These are phyloP conservation scores for Pandemis corylana DNA, from an alignment of 2,888 invertebrate species.

Conservation along the genomic window DNA sequence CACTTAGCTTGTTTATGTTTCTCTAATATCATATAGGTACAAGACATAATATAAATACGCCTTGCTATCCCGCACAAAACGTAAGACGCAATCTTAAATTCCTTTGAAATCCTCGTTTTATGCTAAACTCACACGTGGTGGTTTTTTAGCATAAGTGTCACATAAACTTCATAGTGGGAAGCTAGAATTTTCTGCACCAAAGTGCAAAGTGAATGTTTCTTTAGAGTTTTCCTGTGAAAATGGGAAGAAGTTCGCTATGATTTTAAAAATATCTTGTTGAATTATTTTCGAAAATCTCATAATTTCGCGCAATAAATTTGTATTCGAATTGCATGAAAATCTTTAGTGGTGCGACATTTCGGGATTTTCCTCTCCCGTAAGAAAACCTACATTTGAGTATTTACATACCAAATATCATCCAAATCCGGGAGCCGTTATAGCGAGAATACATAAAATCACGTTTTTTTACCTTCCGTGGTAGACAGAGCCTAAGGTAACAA, in stretches of 20 bases:
- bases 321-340: too few species aligned
- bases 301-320: too few species aligned
- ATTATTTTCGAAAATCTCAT: not conserved
- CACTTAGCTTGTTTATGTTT: not conserved
- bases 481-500: too few species aligned
- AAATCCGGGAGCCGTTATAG: too few species aligned
- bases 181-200: conserved; percentile 28
- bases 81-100: conserved; percentile 30
- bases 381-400: too few species aligned
- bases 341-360: too few species aligned
- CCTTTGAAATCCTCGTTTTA: conserved; percentile 29
- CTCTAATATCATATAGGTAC: not conserved
- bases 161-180: conserved; percentile 35
- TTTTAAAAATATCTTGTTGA: not conserved
- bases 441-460: too few species aligned
- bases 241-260: conserved; percentile 2
- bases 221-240: conserved; percentile 5
- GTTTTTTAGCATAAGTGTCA: conserved; percentile 39
- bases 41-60: conserved; percentile 20
- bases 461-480: too few species aligned
- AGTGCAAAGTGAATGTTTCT: conserved; percentile 38
- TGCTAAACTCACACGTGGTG: conserved; percentile 38
- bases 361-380: too few species aligned
- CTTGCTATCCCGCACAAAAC: conserved; percentile 4
- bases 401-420: too few species aligned